Base-by-base conservation (phyloP, 2,113 vertebrate species). In the Peucedramus taeniatus region DNA sequence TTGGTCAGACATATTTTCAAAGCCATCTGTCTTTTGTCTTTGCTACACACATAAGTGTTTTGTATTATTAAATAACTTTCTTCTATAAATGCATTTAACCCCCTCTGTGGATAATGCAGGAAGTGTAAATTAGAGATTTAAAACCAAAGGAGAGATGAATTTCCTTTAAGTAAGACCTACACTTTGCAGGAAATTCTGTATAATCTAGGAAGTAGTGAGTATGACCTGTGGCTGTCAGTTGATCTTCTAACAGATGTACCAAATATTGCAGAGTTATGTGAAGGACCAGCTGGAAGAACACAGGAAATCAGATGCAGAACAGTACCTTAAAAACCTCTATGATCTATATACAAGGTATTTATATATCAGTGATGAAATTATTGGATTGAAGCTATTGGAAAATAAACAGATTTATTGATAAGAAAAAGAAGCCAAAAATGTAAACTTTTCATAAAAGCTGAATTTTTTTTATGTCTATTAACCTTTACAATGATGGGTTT, bases 251-350 rank as follows among this genome's bases (percentile, higher is more conserved):
- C 49, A 61, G n/a, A 26, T 76, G 8, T 70, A 49, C 35, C 63
- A 57, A 66, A 83, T 97, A 66, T 98, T 96, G 44, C 96, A 99
- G 99, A 98, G 97, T 83, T 99, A 99, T 54, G 99, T 99, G 44
- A 99, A 97, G 96, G 99, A 99, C 83, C 99, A 99, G 92, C 98
- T 99, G 95, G 99, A 99, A 94, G 99, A 98, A 94, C 98, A 98
- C 56, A 98, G 98, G 86, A 99, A 98, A 90, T 99, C 98, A 9
- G 99, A 99, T 96, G 98, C 99, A 61, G 99, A 99, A 53, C 99
- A 99, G 68, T 99, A 99, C 97, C 99, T 99, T 92, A 99, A 99
- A 97, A 99, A 98, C 98, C 99, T 99, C 61, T 99, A 99, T 97
- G 99, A 99, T 94, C 98, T 99, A 42, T 99, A 99, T 89, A 99